These are phyloP conservation scores for Ametastegia equiseti DNA, from an alignment of 2,888 invertebrate genomes.

Conservation along the genomic window DNA sequence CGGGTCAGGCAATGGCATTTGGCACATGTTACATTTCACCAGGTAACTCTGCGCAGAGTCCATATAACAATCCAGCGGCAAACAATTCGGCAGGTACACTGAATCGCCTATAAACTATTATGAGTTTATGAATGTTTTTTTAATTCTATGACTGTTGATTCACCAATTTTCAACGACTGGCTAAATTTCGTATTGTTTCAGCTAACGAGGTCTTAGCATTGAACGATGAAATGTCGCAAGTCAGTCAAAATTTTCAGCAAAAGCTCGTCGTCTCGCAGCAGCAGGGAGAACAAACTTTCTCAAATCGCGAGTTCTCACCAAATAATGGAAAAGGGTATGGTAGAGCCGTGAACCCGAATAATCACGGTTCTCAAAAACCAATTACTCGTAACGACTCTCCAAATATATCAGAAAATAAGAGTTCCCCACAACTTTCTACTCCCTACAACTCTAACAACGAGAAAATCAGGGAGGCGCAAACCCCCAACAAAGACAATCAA, in stretches of 20 bases:
- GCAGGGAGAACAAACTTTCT: slow-evolving; percentile 16
- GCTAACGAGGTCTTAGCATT: slow-evolving; percentile 10
- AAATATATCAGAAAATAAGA: slow-evolving; percentile 17
- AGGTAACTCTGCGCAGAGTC: slow-evolving; percentile 47
- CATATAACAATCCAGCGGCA: slow-evolving; percentile 44
- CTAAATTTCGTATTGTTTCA: not conserved
- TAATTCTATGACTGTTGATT: not conserved
- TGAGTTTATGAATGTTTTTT: not conserved
- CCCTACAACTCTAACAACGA: slow-evolving; percentile 13
- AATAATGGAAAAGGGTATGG: slow-evolving; percentile 12
- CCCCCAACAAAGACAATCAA: slow-evolving; percentile 36
- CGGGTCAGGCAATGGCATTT: slow-evolving; percentile 56
- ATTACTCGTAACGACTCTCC: slow-evolving; percentile 10
- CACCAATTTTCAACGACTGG: not conserved
- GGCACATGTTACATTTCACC: slow-evolving; percentile 56
- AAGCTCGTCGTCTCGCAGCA: not conserved
- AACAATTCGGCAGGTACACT: slow-evolving; percentile 50
- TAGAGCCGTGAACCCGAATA: slow-evolving; percentile 1
- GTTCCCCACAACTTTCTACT: slow-evolving; percentile 22
- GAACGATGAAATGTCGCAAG: slow-evolving; percentile 11
- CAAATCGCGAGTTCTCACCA: not conserved
- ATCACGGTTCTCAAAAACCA: slow-evolving; percentile 27
- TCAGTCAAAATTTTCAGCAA: slow-evolving; percentile 28
- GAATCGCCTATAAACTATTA: not conserved
- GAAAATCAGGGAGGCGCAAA: not conserved